A percentile compares a stretch with the other conserved stretches of the same genome.
phyloP scores from a whole-genome alignment of 2,113 vertebrate genomes.

The Strix uralensis region DNA sequence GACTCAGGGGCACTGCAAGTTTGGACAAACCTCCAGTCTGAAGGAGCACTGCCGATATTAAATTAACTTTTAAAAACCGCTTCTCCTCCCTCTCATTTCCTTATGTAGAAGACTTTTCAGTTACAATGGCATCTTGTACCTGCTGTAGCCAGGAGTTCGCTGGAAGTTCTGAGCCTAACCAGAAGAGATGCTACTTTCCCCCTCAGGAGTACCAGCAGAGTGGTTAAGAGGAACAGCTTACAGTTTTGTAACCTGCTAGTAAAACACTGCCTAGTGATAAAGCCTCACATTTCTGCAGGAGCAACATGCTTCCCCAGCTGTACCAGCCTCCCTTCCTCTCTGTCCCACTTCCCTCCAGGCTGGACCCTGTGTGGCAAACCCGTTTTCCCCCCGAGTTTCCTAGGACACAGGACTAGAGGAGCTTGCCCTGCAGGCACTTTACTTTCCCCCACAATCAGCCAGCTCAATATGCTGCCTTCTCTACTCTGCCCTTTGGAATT shows the following conservation, averaged over 20 bases:
- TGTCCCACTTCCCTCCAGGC: accelerated
- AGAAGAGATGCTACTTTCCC: background rate
- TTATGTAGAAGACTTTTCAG: background rate
- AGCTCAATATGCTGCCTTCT: accelerated
- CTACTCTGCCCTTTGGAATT: background rate
- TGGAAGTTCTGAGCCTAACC: background rate
- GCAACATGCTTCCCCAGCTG: accelerated
- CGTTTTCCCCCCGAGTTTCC: background rate
- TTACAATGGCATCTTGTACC: background rate
- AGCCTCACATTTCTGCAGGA: background rate
- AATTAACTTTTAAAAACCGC: background rate
- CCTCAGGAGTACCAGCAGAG: background rate
- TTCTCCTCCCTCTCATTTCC: background rate
- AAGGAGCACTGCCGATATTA: background rate
- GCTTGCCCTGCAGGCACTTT: background rate
- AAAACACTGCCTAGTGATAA: background rate
- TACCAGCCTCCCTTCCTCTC: background rate
- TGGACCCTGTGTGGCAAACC: background rate
- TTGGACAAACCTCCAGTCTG: background rate
- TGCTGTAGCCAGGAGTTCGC: background rate
- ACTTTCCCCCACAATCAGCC: background rate
- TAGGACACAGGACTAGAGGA: background rate
- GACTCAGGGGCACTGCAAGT: background rate
- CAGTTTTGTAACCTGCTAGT: background rate
- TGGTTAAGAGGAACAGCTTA: background rate